phyloP scores from a whole-genome alignment of 2,113 vertebrate genomes.

The Sceloporus undulatus region DNA sequence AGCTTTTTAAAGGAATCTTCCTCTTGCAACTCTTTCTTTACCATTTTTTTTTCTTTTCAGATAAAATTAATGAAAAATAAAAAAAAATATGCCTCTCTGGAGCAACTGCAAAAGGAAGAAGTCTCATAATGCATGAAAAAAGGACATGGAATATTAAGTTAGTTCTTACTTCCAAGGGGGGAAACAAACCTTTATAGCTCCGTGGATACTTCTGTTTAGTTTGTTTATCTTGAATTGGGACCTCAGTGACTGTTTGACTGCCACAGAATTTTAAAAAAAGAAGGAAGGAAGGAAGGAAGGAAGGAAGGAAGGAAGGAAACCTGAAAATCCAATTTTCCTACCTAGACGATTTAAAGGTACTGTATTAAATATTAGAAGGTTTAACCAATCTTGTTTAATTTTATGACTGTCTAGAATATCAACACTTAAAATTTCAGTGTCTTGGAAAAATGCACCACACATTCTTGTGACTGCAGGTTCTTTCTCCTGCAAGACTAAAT shows the following conservation, averaged over 20 bases:
- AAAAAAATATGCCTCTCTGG: not conserved
- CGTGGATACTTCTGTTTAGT: not conserved
- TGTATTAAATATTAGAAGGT: not conserved
- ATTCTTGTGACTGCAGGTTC: not conserved
- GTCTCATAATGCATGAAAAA: too few relatives aligned
- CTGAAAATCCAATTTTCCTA: too few relatives aligned
- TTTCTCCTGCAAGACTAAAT: slow-evolving; percentile 10
- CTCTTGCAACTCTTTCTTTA: not conserved
- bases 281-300: too few relatives aligned
- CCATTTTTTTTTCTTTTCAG: not conserved
- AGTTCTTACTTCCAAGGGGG: not conserved
- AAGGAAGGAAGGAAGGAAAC: too few relatives aligned
- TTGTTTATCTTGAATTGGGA: not conserved
- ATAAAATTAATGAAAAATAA: too few relatives aligned
- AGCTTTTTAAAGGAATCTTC: not conserved
- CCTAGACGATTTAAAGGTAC: not conserved
- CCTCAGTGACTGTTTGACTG: not conserved
- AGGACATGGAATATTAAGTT: not conserved
- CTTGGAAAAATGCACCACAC: rapidly evolving
- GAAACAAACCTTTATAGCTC: not conserved
- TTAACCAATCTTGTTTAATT: slow-evolving; percentile 19
- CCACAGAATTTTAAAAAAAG: not conserved
- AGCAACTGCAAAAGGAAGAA: not conserved
- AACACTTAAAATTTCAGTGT: slow-evolving; percentile 26
- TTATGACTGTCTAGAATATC: not conserved